Base-by-base conservation (phyloP, 2,888 invertebrate genomes). In the Aricia artaxerxes region DNA sequence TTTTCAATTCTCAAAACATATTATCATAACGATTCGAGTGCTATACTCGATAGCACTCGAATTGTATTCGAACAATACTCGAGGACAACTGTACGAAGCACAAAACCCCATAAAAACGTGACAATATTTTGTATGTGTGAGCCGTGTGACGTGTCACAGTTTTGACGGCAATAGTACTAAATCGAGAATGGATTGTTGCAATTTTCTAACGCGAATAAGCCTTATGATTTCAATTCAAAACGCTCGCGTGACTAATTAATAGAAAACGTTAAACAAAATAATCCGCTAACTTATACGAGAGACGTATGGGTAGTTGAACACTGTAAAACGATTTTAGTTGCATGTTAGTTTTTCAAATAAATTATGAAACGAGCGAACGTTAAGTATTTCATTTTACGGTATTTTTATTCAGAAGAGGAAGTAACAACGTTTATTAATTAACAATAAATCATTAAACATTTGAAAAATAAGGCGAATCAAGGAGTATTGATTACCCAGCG, bases 301-400 rank as follows among this genome's bases (percentile, higher is more conserved):
- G 69, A 69, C 69, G 69, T 35, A 69, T 69, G 69, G 69, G 13
- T 69, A 69, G 69, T 69, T 69, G 69, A 69, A 69, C 69, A 69
- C 35, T 38, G 69, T 69, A 35, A 69, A 69, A 69, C 69, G 69
- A 38, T 69, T 64, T 69, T 35, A 69, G 35, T 69, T 69, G 69
- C 69, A 69, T 69, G 69, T 69, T 69, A 11, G 69, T 69, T 69
- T 69, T 38, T 69, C 69, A 69, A 35, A 69, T 69, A 69, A 69
- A 69, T 69, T 69, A 38, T 69, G 35, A 69, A 69, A 35, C 69
- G 35, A 35, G 64, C 11, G 64, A 69, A 69, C 35, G 13, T 35
- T 16, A 69, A 69, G 35, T 35, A 38, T 38, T 69, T 38, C 1
- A 69, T 16, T 69, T 16, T 5, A 69, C 69, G 35, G 69, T 69